Evolutionary conservation across 1,140 invertebrate species (phyloP).

Genomic region (Trinorchestia longiramus): DNA sequence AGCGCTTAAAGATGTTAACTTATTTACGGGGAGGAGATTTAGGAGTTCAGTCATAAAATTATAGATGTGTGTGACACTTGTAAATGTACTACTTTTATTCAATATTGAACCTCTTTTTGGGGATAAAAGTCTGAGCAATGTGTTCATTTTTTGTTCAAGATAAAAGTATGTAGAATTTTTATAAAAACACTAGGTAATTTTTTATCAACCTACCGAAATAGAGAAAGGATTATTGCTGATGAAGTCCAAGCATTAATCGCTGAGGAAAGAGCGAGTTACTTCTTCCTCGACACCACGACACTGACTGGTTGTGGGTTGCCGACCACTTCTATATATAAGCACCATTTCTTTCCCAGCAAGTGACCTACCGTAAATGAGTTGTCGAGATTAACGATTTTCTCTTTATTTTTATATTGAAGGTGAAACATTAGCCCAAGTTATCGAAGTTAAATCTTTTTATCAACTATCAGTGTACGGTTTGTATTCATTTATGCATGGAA

Average conservation of each 20-base stretch:
- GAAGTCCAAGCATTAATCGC: background rate
- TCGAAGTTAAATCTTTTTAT: too few species aligned
- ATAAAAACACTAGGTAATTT: background rate
- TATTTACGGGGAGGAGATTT: too few species aligned
- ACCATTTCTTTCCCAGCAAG: background rate
- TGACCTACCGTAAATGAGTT: background rate
- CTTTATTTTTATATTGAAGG: background rate
- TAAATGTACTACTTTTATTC: too few species aligned
- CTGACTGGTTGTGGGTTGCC: background rate
- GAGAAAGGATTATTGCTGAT: background rate
- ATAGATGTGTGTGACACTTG: too few species aligned
- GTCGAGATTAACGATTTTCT: background rate
- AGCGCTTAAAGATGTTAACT: too few species aligned
- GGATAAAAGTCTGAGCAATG: too few species aligned
- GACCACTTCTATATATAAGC: background rate
- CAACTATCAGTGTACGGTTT: too few species aligned
- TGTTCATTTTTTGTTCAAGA: too few species aligned
- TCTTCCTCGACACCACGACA: background rate
- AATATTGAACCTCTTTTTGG: too few species aligned
- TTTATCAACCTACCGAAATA: constrained; percentile 10
- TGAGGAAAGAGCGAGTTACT: background rate
- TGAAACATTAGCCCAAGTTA: background rate
- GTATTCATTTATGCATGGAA: too few species aligned
- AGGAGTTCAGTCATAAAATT: too few species aligned
- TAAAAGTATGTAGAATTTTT: background rate